Evolutionary conservation across 2,888 invertebrate species (phyloP), one percentile per base, ranked within the genome.

Genomic region (Tetheella fluctuosa): DNA sequence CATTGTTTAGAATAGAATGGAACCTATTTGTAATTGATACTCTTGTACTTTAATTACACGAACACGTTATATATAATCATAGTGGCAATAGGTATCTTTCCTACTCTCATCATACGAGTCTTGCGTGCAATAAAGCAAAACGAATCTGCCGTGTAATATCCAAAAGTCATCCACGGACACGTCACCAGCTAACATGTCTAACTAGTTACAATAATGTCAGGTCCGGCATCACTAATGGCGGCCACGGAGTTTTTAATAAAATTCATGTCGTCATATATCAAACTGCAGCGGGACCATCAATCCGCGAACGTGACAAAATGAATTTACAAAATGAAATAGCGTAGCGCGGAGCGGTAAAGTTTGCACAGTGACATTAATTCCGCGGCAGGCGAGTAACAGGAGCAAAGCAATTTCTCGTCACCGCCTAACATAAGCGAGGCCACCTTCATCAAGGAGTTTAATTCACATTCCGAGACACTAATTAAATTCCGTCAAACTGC

Each of bases 401-500:
- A 65, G 68, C 63, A 67, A 73, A 69, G 76, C 71, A 80, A 83
- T 80, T 76, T 70, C 77, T 75, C 74, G 73, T 76, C 80, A 77
- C 73, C 70, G 69, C 63, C 71, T 69, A 73, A 79, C 77, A 73
- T 76, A 77, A 77, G 72, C 76, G 73, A 55, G 69, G 68, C 71
- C 64, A 74, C 77, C 76, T 77, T 70, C 81, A 75, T 84, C 77
- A 78, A 75, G 70, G 69, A 82, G 83, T 79, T 84, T 84, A 85
- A 86, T 85, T 83, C 81, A 79, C 81, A 84, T 85, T 83, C 84
- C 81, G 69, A 79, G 69, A 70, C 81, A 82, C 76, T 89, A 89
- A 90, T 90, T 87, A 89, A 89, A 90, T 89, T 88, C 88, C 85
- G 70, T 70, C 76, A 76, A 77, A 78, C 76, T 78, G 73, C 68